A percentile compares a stretch with the other conserved stretches of the same genome.
These are phyloP conservation scores for Eolophus roseicapilla DNA, from an alignment of 2,113 vertebrate genomes.

Conservation along the genomic window DNA sequence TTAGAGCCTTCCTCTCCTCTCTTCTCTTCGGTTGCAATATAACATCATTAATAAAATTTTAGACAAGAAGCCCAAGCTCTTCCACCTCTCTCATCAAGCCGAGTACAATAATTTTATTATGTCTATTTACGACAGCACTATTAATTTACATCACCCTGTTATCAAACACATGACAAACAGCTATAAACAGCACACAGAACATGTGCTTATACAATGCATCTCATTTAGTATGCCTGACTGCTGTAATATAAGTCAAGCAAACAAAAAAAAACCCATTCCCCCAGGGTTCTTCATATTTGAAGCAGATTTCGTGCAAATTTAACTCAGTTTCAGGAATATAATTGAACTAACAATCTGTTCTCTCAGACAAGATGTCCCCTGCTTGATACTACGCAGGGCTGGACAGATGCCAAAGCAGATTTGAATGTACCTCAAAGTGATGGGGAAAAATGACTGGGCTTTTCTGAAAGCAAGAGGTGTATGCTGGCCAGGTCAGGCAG, in stretches of 20 bases:
- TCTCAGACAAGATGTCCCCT: slow-evolving; percentile 48
- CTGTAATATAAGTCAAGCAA: slow-evolving; percentile 18
- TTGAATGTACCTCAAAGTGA: slow-evolving; percentile 44
- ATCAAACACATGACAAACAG: slow-evolving; percentile 1
- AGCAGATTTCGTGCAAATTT: slow-evolving; percentile 59
- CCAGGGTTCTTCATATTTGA: slow-evolving; percentile 36
- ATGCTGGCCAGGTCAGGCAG: slow-evolving; percentile 6
- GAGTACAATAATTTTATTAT: neutral
- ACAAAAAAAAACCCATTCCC: neutral
- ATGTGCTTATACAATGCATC: neutral
- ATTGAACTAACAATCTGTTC: slow-evolving; percentile 64
- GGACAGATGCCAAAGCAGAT: slow-evolving; percentile 41
- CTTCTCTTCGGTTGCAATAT: neutral
- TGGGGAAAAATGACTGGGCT: slow-evolving; percentile 33
- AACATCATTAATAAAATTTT: neutral
- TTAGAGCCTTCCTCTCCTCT: neutral
- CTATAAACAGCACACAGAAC: neutral
- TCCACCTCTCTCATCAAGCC: neutral
- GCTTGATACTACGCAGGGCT: slow-evolving; percentile 49
- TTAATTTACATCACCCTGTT: neutral
- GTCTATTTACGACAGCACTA: neutral
- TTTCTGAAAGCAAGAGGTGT: slow-evolving; percentile 17
- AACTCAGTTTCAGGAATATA: slow-evolving; percentile 65
- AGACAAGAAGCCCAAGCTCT: neutral
- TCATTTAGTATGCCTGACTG: slow-evolving; percentile 13